A percentile compares a stretch with the other conserved stretches of the same genome.
Conservation (phyloP, 2,113 vertebrate species). For the Ciconia boyciana region DNA sequence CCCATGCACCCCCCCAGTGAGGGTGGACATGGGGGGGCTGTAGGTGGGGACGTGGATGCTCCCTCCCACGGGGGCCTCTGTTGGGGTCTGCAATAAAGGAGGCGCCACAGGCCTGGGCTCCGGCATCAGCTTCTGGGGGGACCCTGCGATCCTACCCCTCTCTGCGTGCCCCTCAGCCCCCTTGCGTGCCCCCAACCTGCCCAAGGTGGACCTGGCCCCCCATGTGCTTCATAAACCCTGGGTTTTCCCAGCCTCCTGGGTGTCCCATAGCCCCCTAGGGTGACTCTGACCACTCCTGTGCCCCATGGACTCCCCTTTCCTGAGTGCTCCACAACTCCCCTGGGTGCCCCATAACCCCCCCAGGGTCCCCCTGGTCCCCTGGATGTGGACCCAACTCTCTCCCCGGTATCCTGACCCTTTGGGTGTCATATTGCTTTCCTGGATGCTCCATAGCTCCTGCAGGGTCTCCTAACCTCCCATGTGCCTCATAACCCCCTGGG, state of each 20-base stretch:
- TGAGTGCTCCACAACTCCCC: background rate
- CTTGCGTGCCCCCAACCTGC: background rate
- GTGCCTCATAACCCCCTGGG: background rate
- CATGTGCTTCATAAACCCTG: background rate
- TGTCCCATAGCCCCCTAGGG: background rate
- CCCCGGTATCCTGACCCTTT: background rate
- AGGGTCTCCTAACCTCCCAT: background rate
- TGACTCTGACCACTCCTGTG: background rate
- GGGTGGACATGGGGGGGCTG: rapidly evolving
- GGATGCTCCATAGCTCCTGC: background rate
- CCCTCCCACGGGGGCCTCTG: rapidly evolving
- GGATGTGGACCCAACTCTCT: background rate
- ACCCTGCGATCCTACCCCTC: background rate
- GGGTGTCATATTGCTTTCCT: background rate
- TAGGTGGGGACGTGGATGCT: background rate
- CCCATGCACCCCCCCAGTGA: rapidly evolving
- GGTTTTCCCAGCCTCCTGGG: background rate
- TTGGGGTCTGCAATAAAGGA: constrained; percentile 26
- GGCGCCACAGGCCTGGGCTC: background rate
- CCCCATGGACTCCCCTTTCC: background rate
- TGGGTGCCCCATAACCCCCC: background rate
- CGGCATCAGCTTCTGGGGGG: background rate
- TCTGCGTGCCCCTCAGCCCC: background rate
- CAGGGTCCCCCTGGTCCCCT: background rate
- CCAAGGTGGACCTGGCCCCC: background rate